Evolutionary conservation across 2,797 vertebrate species (phyloP).

Genomic region (Acrossocheilus wenchowensis): DNA sequence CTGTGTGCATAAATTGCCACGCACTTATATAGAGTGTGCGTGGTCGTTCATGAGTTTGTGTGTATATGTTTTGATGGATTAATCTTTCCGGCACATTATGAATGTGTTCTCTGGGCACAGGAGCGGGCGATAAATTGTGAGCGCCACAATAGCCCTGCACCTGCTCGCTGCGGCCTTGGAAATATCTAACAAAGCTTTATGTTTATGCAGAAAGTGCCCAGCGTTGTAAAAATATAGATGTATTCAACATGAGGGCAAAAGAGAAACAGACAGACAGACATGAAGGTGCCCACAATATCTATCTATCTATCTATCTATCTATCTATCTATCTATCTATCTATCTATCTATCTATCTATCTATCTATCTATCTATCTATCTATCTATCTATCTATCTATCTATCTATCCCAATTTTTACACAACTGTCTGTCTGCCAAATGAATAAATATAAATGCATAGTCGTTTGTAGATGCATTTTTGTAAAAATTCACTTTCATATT

Average conservation of each 20-base stretch:
- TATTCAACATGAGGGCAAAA: slow-evolving; percentile 8
- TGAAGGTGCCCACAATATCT: background rate
- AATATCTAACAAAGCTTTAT: slow-evolving; percentile 69
- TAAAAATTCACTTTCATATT: background rate
- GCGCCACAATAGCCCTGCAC: slow-evolving; percentile 77
- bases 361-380: background rate
- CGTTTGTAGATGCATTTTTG: background rate
- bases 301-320: background rate
- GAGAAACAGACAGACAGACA: background rate
- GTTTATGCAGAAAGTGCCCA: slow-evolving; percentile 66
- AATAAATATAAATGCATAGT: background rate
- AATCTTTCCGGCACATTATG: slow-evolving; percentile 79
- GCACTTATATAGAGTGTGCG: slow-evolving; percentile 60
- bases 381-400: background rate
- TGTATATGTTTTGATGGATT: slow-evolving; percentile 74
- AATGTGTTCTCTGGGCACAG: slow-evolving; percentile 74
- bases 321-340: background rate
- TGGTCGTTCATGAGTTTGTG: background rate
- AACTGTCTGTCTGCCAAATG: background rate
- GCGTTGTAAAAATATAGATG: slow-evolving; percentile 52
- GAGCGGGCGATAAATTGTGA: slow-evolving; percentile 79
- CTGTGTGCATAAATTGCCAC: slow-evolving; percentile 81
- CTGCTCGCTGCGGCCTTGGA: slow-evolving; percentile 76
- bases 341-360: background rate
- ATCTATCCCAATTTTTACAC: background rate